Percentiles rank a stretch among this genome's conserved stretches.
Conservation (phyloP, 2,888 invertebrate genomes). For the Pachydiplax longipennis region DNA sequence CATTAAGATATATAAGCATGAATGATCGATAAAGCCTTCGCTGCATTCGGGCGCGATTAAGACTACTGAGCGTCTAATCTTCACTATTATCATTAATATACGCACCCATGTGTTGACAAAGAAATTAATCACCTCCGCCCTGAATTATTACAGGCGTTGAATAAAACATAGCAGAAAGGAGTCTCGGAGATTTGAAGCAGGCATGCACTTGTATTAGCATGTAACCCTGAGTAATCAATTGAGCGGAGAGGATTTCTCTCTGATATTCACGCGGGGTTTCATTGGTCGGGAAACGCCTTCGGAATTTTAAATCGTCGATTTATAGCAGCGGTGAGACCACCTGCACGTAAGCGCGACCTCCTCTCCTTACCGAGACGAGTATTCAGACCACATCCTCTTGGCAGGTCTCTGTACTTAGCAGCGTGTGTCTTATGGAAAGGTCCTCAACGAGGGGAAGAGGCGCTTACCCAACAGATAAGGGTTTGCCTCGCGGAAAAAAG, state of each 20-base stretch:
- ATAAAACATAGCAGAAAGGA: not conserved
- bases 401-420: not conserved
- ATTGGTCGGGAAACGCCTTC: not conserved
- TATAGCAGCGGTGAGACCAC: not conserved
- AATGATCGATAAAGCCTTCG: not conserved
- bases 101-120: not conserved
- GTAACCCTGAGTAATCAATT: not conserved
- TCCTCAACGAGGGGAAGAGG: too few relatives aligned
- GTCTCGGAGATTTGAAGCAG: not conserved
- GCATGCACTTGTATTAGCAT: not conserved
- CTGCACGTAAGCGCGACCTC: not conserved
- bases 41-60: too few relatives aligned
- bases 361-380: not conserved
- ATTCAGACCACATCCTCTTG: not conserved
- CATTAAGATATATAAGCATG: too few relatives aligned
- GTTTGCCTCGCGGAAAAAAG: too few relatives aligned
- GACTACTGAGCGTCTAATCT: not conserved
- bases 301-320: not conserved
- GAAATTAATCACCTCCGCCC: not conserved
- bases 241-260: not conserved
- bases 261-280: not conserved
- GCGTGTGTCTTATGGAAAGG: not conserved
- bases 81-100: not conserved
- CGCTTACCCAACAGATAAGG: too few relatives aligned
- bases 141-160: not conserved